Evolutionary conservation across 2,113 vertebrate genomes (phyloP), one percentile per base, ranked within the genome.

Genomic region (Anolis sagrei): DNA sequence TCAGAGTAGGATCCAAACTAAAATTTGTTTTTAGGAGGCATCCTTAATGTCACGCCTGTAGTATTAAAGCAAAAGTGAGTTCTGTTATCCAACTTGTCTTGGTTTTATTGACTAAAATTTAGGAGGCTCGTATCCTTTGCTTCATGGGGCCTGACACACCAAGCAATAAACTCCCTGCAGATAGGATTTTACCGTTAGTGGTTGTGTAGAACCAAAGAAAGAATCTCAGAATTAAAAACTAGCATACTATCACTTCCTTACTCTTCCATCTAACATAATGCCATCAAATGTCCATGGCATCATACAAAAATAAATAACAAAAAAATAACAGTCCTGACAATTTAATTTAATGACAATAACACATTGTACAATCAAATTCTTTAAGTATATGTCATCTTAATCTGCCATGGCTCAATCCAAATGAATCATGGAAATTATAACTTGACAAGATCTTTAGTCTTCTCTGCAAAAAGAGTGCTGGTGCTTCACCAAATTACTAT

Each of bases 171-270:
- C 5, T 3, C 21, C 3, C 27, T 68, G 66, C 27, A 93, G 87
- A 89, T 92, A 93, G 88, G 76, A 85, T 64, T 81, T 68, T 68
- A n/a, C 25, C 21, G 64, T 68, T 76, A 81, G 70, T 5, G 1
- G 34, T 85, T 82, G 79, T 84, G 75, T 87, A 89, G 86, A 91
- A 54, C 88, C 87, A 87, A 85, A 86, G 84, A 87, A 66, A 92
- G 91, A 90, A 73, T 91, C 87, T 91, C 81, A 90, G 82, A 93
- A 72, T 92, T 91, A 90, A 86, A 91, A 92, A 90, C 78, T 88
- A 91, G 82, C 89, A 84, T 86, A 90, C 87, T 54, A 54, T 54
- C 11, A 10, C 5, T 54, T 14, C 51, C 51, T 54, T 14, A 2
- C 51, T 9, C 51, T 2, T 54, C 51, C 51, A 5, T 44, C 39